Conservation (phyloP, 2,797 vertebrate genomes). For the Malacoctenus gilli region DNA sequence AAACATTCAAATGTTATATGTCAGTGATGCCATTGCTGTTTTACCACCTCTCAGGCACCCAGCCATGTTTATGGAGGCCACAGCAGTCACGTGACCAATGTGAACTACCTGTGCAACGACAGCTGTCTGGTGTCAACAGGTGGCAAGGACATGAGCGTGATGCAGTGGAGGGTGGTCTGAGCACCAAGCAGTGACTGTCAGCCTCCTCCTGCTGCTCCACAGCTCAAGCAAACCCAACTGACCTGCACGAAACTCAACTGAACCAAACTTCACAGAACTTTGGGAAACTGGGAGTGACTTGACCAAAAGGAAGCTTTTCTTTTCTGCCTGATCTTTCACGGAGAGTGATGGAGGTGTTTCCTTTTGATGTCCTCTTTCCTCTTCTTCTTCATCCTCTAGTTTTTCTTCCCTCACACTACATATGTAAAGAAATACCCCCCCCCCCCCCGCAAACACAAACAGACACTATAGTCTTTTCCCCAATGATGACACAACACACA, state of each 20-base stretch:
- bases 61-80: constrained; percentile 92
- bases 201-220: no score
- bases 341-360: constrained; percentile 28
- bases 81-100: constrained; percentile 98
- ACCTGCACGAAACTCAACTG: constrained; percentile 25
- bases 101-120: constrained; percentile 92
- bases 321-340: no score
- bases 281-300: no score
- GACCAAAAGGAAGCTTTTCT: constrained; percentile 1
- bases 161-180: constrained; percentile 97
- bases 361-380: constrained; percentile 31
- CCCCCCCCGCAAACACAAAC: no score
- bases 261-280: constrained; percentile 34
- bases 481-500: constrained; percentile 45
- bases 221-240: constrained; percentile 13
- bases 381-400: constrained; percentile 23
- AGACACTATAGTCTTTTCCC: no score
- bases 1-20: no score
- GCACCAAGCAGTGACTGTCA: no score
- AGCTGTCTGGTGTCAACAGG: constrained; percentile 95
- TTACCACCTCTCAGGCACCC: constrained; percentile 82
- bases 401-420: constrained; percentile 54
- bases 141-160: constrained; percentile 97
- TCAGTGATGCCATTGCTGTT: no score
- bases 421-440: constrained; percentile 24